phyloP scores from a whole-genome alignment of 1,140 invertebrate genomes.

The Drosophila lini region DNA sequence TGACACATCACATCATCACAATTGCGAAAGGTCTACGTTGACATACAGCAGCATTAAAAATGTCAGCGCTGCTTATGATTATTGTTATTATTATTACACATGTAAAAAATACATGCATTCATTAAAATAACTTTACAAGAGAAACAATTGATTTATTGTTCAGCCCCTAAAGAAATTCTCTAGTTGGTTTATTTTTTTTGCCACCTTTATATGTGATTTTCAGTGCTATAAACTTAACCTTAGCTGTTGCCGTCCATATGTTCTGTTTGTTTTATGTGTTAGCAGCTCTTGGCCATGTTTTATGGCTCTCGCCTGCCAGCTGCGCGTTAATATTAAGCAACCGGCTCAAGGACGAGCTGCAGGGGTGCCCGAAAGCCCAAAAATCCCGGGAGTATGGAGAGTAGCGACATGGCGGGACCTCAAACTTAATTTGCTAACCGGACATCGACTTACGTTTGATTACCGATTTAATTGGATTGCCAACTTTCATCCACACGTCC shows the following conservation, averaged over 20 bases:
- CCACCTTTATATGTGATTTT: background rate
- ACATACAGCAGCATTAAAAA: slow-evolving; percentile 18
- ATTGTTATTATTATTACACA: background rate
- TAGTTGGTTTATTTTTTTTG: background rate
- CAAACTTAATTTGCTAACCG: slow-evolving; percentile 43
- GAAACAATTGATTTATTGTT: background rate
- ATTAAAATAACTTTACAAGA: background rate
- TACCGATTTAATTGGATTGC: slow-evolving; percentile 55
- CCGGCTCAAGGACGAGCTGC: slow-evolving; percentile 18
- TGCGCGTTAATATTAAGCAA: slow-evolving; percentile 59
- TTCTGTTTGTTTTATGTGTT: slow-evolving; percentile 39
- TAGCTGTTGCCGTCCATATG: slow-evolving; percentile 20
- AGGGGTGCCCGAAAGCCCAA: slow-evolving; percentile 12
- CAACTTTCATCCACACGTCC: slow-evolving; percentile 37
- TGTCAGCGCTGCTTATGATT: background rate
- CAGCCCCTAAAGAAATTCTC: background rate
- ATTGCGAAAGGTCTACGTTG: slow-evolving; percentile 12
- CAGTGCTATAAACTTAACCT: background rate
- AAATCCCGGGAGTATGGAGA: slow-evolving; percentile 26
- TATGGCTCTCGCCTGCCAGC: slow-evolving; percentile 59
- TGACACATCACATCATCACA: slow-evolving; percentile 52
- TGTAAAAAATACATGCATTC: background rate
- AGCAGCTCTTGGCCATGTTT: slow-evolving; percentile 54
- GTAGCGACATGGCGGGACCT: slow-evolving; percentile 1
- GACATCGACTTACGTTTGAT: slow-evolving; percentile 43